A percentile compares a stretch with the other conserved stretches of the same genome.
These are phyloP conservation scores for Manis pentadactyla DNA, from an alignment of 2,797 vertebrate species.

Conservation along the genomic window DNA sequence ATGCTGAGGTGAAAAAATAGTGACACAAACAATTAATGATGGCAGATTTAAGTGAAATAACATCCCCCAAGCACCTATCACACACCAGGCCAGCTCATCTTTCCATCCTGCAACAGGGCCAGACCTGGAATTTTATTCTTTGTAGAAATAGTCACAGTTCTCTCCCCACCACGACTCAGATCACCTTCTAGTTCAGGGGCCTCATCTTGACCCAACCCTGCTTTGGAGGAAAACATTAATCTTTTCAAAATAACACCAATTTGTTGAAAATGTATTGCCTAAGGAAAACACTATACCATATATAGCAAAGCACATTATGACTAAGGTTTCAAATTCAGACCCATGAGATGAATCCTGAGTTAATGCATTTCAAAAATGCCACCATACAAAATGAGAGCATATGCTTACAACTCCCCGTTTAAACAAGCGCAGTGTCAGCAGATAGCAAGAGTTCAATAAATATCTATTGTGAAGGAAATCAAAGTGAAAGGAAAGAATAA, in stretches of 20 bases:
- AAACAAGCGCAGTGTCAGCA: conserved; percentile 48
- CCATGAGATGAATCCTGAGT: conserved; percentile 41
- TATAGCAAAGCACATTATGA: conserved; percentile 47
- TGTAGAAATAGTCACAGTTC: neutral
- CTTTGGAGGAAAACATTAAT: conserved; percentile 46
- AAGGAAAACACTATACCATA: conserved; percentile 15
- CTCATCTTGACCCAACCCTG: neutral
- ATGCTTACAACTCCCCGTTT: conserved; percentile 2
- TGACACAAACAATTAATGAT: neutral
- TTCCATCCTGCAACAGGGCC: neutral
- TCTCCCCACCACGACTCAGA: neutral
- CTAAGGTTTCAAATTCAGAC: conserved; percentile 65
- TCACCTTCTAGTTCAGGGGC: neutral
- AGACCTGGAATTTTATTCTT: neutral
- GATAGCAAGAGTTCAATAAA: conserved; percentile 48
- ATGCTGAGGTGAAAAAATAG: neutral
- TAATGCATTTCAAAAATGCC: conserved; percentile 65
- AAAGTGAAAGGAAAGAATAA: neutral
- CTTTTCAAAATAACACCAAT: conserved; percentile 50
- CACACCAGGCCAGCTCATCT: neutral
- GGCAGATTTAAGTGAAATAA: neutral
- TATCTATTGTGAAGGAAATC: conserved; percentile 31
- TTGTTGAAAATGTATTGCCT: neutral
- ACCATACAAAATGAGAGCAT: neutral
- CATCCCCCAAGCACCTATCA: neutral